phyloP scores from a whole-genome alignment of 1,140 invertebrate species.

The Neoseiulus cucumeris region DNA sequence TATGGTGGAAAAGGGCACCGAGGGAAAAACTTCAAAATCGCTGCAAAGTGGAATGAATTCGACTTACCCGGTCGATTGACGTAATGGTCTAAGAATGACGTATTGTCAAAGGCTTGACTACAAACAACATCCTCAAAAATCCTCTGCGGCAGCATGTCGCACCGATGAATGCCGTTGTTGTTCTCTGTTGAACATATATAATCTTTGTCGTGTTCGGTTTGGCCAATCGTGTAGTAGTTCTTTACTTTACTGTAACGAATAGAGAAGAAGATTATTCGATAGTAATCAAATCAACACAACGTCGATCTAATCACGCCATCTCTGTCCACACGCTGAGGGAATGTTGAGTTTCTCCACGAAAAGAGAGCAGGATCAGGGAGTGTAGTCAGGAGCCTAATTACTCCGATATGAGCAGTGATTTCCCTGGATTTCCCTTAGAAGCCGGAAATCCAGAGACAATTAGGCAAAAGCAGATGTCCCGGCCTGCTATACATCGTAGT shows the following conservation, averaged over 20 bases:
- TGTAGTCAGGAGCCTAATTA: no score
- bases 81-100: constrained; percentile 24
- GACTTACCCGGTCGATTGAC: constrained; percentile 8
- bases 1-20: no score
- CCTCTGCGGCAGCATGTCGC: constrained; percentile 61
- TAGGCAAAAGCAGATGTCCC: no score
- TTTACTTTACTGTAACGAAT: background rate
- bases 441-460: no score
- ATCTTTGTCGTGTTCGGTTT: constrained; percentile 46
- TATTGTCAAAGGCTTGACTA: constrained; percentile 30
- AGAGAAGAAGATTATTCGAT: background rate
- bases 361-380: no score
- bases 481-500: no score
- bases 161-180: constrained; percentile 84
- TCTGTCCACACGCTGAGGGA: no score
- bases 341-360: no score
- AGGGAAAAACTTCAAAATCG: no score
- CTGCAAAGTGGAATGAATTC: background rate
- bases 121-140: constrained; percentile 44
- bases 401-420: no score
- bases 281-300: background rate
- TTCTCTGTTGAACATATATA: constrained; percentile 89
- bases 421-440: no score
- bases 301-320: no score
- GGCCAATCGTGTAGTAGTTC: constrained; percentile 12